phyloP scores from a whole-genome alignment of 2,113 vertebrate genomes.

The Cynoglossus semilaevis region DNA sequence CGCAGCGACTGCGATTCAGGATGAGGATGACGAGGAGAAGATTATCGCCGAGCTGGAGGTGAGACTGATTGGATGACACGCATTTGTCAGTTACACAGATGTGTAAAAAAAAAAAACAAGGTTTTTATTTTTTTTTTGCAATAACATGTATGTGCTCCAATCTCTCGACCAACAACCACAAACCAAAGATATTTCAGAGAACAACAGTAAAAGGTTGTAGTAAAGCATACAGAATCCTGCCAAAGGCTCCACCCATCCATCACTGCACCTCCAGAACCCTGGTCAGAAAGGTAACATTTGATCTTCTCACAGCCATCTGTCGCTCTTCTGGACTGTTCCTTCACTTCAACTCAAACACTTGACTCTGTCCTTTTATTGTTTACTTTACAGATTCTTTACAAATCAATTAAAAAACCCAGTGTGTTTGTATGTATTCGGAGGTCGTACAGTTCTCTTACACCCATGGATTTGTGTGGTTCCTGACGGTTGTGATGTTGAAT shows the following conservation, averaged over 20 bases:
- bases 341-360: neutral
- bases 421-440: neutral
- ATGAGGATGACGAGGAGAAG: constrained; percentile 86
- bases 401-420: neutral
- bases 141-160: constrained; percentile 30
- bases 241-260: constrained; percentile 68
- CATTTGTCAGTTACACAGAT: neutral
- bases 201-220: constrained; percentile 72
- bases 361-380: neutral
- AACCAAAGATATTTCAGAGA: constrained; percentile 88
- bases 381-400: neutral
- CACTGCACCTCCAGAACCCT: constrained; percentile 71
- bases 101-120: neutral
- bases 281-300: constrained; percentile 84
- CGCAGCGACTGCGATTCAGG: constrained; percentile 84
- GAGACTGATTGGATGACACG: neutral
- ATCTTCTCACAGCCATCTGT: constrained; percentile 40
- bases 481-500: too few species aligned
- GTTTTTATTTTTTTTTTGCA: constrained; percentile 4
- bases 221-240: constrained; percentile 67
- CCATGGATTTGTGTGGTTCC: too few species aligned
- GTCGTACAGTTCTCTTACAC: neutral
- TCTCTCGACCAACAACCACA: constrained; percentile 24
- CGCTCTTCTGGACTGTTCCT: constrained; percentile 13
- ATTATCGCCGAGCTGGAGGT: constrained; percentile 95